phyloP scores from a whole-genome alignment of 2,888 invertebrate genomes.

The Ypsolopha sequella region DNA sequence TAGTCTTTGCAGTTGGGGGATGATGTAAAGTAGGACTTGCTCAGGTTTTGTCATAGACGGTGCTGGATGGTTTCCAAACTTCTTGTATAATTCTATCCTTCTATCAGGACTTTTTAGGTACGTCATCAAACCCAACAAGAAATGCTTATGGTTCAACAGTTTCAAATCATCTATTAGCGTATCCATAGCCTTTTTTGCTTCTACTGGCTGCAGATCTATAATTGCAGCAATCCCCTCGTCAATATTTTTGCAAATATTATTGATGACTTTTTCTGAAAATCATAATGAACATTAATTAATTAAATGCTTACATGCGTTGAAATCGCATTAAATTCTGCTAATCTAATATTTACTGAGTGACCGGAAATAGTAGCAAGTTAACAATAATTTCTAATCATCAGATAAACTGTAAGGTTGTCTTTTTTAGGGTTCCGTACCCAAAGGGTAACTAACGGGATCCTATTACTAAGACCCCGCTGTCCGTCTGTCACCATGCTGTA shows the following conservation, averaged over 20 bases:
- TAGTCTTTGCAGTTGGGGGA: constrained; percentile 24
- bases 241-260: constrained; percentile 24
- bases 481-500: no score
- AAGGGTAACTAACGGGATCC: no score
- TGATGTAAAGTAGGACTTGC: constrained; percentile 40
- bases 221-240: constrained; percentile 28
- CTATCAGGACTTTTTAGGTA: constrained; percentile 37
- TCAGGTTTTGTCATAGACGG: constrained; percentile 52
- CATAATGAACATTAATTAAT: constrained; percentile 1
- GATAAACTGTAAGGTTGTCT: no score
- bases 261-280: constrained; percentile 28
- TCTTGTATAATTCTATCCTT: constrained; percentile 37
- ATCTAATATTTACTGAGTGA: no score
- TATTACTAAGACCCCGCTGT: no score
- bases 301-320: background rate
- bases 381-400: no score
- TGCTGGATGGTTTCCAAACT: constrained; percentile 25
- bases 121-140: constrained; percentile 34
- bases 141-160: constrained; percentile 24
- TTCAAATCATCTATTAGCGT: constrained; percentile 32
- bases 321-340: no score
- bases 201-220: constrained; percentile 19
- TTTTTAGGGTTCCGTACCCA: no score
- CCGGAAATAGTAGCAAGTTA: no score
- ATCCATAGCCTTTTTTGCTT: constrained; percentile 27